A percentile compares a stretch with the other conserved stretches of the same genome.
These are phyloP conservation scores for Parazoanthus swiftii DNA, from an alignment of 92 coral and sea anemone genomes.

Conservation along the genomic window DNA sequence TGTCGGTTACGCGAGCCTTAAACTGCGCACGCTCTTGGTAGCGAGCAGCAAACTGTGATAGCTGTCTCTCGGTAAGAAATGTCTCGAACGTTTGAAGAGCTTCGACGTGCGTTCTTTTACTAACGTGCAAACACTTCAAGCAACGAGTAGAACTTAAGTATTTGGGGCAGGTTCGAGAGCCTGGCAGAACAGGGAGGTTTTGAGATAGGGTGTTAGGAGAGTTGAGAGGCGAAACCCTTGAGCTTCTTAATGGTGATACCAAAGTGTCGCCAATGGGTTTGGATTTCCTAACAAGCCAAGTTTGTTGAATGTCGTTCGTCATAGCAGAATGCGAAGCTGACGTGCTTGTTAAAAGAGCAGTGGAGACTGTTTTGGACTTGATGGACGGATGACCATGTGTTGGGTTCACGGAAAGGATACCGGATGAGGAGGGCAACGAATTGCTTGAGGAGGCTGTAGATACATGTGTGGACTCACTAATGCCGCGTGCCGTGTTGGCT, in stretches of 20 bases:
- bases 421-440: neutral
- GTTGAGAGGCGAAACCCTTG: neutral
- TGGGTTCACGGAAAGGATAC: neutral
- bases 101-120: neutral
- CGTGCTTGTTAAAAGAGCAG: neutral
- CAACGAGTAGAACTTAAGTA: no score
- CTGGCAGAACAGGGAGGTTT: no score
- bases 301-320: neutral
- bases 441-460: neutral
- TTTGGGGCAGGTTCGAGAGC: no score
- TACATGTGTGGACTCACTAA: neutral
- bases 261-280: neutral
- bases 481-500: neutral
- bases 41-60: neutral
- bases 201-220: no score
- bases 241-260: neutral
- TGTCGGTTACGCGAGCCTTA: neutral
- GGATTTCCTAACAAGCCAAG: neutral
- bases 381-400: neutral
- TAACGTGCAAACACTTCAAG: neutral
- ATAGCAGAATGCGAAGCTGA: neutral
- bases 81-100: constrained; percentile 1
- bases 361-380: neutral
- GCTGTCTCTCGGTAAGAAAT: neutral
- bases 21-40: neutral